Evolutionary conservation across 2,797 vertebrate genomes (phyloP).

Genomic region (Momotus momota): DNA sequence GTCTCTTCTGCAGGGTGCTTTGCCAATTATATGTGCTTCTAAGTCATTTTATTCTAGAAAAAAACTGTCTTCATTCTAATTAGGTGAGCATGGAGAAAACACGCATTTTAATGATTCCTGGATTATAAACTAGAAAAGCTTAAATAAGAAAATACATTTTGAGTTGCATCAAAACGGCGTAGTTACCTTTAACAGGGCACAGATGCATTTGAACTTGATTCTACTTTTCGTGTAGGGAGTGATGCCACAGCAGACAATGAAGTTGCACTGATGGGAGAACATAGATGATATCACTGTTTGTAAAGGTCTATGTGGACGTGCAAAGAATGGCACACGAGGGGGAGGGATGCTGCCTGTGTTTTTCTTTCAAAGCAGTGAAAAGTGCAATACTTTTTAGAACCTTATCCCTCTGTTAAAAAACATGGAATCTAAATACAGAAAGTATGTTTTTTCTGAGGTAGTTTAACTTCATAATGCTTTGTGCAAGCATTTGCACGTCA

Average conservation of each 20-base stretch:
- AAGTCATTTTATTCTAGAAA: not conserved
- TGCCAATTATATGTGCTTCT: not conserved
- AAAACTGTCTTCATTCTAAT: slow-evolving; percentile 14
- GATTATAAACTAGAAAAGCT: not conserved
- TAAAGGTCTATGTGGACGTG: not conserved
- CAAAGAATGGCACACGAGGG: not conserved
- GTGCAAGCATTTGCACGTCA: not conserved
- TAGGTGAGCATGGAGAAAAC: not conserved
- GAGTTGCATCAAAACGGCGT: not conserved
- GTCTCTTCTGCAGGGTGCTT: not conserved
- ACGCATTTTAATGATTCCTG: slow-evolving; percentile 14
- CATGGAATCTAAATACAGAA: not conserved
- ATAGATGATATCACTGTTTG: not conserved
- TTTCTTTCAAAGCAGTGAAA: not conserved
- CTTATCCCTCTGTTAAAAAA: not conserved
- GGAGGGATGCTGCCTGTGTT: not conserved
- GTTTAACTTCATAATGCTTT: not conserved
- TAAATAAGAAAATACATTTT: not conserved
- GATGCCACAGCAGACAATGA: not conserved
- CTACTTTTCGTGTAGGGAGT: not conserved
- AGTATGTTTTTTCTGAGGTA: not conserved
- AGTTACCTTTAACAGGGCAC: not conserved
- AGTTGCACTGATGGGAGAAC: not conserved
- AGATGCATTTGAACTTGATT: not conserved
- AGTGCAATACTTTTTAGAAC: not conserved